Percentiles rank a stretch among this genome's conserved stretches.
phyloP scores from a whole-genome alignment of 2,113 vertebrate species.

The Xiphophorus couchianus region DNA sequence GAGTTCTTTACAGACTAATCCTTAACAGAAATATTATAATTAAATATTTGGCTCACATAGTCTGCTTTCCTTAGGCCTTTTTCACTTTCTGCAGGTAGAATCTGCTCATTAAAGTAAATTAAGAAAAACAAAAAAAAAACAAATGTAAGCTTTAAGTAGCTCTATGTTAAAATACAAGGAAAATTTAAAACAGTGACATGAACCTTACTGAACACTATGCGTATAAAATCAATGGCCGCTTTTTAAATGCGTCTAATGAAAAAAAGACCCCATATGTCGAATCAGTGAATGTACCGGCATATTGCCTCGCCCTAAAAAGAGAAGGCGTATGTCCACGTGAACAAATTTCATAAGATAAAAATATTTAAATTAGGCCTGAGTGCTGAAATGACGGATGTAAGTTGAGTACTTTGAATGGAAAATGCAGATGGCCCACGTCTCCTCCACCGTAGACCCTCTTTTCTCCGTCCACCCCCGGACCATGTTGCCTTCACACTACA shows the following conservation, averaged over 20 bases:
- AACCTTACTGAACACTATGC: not conserved
- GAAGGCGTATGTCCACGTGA: not conserved
- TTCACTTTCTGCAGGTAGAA: slow-evolving; percentile 29
- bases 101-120: not conserved
- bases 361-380: slow-evolving; percentile 63
- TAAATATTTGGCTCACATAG: slow-evolving; percentile 65
- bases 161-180: not conserved
- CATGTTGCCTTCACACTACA: slow-evolving; percentile 55
- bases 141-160: slow-evolving; percentile 22
- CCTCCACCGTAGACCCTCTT: slow-evolving; percentile 22
- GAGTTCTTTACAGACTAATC: slow-evolving; percentile 63
- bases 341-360: slow-evolving; percentile 46
- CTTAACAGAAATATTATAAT: slow-evolving; percentile 67
- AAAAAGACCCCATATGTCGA: slow-evolving; percentile 1
- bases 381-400: slow-evolving; percentile 61
- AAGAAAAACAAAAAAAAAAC: not conserved
- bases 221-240: not conserved
- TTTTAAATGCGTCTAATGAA: not conserved
- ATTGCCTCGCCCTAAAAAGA: slow-evolving; percentile 47
- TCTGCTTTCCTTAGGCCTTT: slow-evolving; percentile 26
- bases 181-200: not conserved
- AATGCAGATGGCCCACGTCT: slow-evolving; percentile 42
- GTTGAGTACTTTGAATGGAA: slow-evolving; percentile 53
- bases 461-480: slow-evolving; percentile 47
- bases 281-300: not conserved